phyloP scores from a whole-genome alignment of 2,888 invertebrate species.

The Incurvaria masculella region DNA sequence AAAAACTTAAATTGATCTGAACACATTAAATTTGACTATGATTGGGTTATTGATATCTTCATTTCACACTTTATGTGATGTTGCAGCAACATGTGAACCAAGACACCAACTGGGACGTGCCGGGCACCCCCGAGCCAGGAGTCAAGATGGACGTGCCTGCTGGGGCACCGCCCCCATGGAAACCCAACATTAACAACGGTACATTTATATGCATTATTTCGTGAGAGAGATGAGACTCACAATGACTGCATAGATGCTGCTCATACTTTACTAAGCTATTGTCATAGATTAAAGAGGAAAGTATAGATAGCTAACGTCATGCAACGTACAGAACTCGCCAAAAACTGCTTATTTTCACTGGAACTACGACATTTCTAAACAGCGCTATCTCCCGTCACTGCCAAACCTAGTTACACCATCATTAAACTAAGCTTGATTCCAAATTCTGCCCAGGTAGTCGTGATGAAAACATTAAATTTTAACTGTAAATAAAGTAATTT shows the following conservation, averaged over 20 bases:
- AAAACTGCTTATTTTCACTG: too few species aligned
- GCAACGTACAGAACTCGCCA: too few species aligned
- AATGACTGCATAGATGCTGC: not conserved
- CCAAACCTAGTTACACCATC: too few species aligned
- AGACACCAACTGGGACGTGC: constrained; percentile 92
- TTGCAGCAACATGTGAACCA: constrained; percentile 86
- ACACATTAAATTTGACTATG: not conserved
- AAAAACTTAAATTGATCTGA: not conserved
- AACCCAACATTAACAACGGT: constrained; percentile 83
- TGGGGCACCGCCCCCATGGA: constrained; percentile 69
- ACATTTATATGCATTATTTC: constrained; percentile 9
- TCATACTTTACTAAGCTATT: not conserved
- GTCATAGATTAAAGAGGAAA: too few species aligned
- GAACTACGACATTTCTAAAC: too few species aligned
- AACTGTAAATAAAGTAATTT: too few species aligned
- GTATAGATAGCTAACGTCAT: too few species aligned
- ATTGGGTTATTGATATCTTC: not conserved
- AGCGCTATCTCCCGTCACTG: too few species aligned
- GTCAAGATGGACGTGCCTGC: constrained; percentile 56
- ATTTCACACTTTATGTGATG: not conserved
- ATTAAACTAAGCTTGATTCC: too few species aligned
- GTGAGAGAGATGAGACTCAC: not conserved
- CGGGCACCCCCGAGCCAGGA: constrained; percentile 84
- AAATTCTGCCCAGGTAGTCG: too few species aligned
- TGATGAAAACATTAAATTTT: too few species aligned